Percentiles rank a stretch among this genome's conserved stretches.
Evolutionary conservation across 2,888 invertebrate genomes (phyloP).

Genomic region (Drosophila emarginata): DNA sequence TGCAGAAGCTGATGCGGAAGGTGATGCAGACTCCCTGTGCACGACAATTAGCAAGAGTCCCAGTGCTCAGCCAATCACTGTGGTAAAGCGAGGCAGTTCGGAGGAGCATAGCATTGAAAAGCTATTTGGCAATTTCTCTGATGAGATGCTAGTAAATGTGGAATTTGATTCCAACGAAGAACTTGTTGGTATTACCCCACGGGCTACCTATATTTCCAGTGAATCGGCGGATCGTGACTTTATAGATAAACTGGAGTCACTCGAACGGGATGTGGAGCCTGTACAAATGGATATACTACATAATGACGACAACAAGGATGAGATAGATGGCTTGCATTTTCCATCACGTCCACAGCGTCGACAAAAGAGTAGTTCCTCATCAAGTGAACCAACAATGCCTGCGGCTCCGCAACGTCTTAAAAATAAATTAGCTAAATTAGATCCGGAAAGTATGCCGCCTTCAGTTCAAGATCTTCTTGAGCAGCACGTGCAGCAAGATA

Average conservation of each 20-base stretch:
- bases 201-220: conserved; percentile 32
- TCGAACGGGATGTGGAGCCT: conserved; percentile 62
- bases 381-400: conserved; percentile 72
- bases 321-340: conserved; percentile 60
- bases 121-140: conserved; percentile 78
- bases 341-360: conserved; percentile 74
- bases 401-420: conserved; percentile 72
- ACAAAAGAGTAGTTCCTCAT: conserved; percentile 79
- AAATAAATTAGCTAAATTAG: conserved; percentile 72
- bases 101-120: conserved; percentile 81
- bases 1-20: no score
- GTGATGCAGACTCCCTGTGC: conserved; percentile 72
- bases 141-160: conserved; percentile 81
- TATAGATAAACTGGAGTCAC: conserved; percentile 63
- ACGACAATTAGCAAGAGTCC: conserved; percentile 79
- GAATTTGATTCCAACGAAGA: conserved; percentile 82
- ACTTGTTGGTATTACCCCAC: conserved; percentile 74
- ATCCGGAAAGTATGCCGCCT: conserved; percentile 79
- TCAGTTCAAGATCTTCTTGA: conserved; percentile 80
- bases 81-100: conserved; percentile 76
- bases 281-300: conserved; percentile 4
- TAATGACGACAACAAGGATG: conserved; percentile 30
- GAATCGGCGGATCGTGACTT: conserved; percentile 58
- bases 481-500: conserved; percentile 50
- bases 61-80: conserved; percentile 71